Conservation (phyloP, 2,797 vertebrate species). For the Diceros bicornis region DNA sequence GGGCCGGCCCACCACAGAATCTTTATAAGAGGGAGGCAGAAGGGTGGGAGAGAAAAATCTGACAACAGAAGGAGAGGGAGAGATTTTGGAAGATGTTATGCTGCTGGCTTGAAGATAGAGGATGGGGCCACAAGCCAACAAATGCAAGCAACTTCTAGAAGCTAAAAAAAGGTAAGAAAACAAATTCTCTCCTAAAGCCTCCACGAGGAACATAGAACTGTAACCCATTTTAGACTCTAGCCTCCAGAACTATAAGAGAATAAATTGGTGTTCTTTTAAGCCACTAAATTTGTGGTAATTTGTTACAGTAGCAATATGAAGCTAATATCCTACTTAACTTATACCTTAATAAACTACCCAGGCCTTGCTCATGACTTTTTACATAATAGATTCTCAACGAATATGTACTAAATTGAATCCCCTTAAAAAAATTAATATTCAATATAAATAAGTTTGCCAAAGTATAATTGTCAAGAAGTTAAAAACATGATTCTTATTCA, state of each 20-base stretch:
- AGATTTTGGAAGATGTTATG: not conserved
- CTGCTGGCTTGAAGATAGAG: not conserved
- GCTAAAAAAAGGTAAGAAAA: not conserved
- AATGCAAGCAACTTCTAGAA: not conserved
- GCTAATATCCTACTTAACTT: not conserved
- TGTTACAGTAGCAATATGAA: not conserved
- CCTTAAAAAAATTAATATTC: not conserved
- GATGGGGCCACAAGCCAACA: not conserved
- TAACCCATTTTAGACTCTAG: not conserved
- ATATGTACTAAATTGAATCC: not conserved
- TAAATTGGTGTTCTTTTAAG: not conserved
- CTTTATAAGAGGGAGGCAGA: not conserved
- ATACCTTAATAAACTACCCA: not conserved
- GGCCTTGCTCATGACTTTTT: not conserved
- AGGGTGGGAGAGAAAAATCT: not conserved
- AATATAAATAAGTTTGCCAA: not conserved
- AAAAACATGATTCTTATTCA: not conserved
- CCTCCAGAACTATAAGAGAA: not conserved
- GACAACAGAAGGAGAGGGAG: not conserved
- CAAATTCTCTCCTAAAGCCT: not conserved
- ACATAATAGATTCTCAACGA: not conserved
- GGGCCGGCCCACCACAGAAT: not conserved
- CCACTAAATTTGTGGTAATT: not conserved
- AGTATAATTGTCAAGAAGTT: not conserved
- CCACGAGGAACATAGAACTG: not conserved